Base-by-base conservation (phyloP, 2,113 vertebrate genomes). In the Delphinapterus leucas region DNA sequence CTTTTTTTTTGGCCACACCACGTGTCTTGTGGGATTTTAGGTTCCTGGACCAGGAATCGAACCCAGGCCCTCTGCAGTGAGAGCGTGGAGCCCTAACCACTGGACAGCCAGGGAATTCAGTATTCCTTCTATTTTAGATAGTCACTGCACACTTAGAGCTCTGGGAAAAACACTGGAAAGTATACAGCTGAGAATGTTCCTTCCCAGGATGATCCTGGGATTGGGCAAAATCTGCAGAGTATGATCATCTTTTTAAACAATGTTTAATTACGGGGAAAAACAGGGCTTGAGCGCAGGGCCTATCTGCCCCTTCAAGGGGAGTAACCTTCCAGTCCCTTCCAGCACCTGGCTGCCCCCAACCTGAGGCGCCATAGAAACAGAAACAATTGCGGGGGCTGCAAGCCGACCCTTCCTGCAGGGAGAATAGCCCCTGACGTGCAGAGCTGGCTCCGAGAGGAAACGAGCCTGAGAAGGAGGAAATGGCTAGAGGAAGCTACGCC, bases 401-500 rank as follows among this genome's bases (percentile, higher is more conserved):
- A 67, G 88, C 55, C 89, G 96, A 97, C 97, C 96, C 97, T 97
- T 97, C 98, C 97, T 97, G 97, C 93, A 61, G 88, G 96, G 89
- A 96, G 97, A 98, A 95, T 79, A 60, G 97, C 73, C 84, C 95
- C 96, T 96, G 97, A 97, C 96, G 96, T 97, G 97, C 96, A 67
- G 95, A 83, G 88, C 93, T 1, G 91, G 90, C 80, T 91, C 79
- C 0, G 3, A 88, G 91, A 96, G 98, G 98, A 98, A 98, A 97
- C 79, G 60, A 65, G 97, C 88, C 97, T 85, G 98, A 96, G 98
- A 96, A 98, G 96, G 97, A 98, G 98, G 97, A 94, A 97, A 93
- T 55, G 94, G 97, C 97, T 55, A 97, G 97, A 98, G 98, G 98
- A 97, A 98, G 97, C 98, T 98, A 97, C 97, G 70, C 98, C 96